Evolutionary conservation across 1,140 invertebrate species (phyloP), one percentile per base, ranked within the genome.

Genomic region (Pararge aegeria): DNA sequence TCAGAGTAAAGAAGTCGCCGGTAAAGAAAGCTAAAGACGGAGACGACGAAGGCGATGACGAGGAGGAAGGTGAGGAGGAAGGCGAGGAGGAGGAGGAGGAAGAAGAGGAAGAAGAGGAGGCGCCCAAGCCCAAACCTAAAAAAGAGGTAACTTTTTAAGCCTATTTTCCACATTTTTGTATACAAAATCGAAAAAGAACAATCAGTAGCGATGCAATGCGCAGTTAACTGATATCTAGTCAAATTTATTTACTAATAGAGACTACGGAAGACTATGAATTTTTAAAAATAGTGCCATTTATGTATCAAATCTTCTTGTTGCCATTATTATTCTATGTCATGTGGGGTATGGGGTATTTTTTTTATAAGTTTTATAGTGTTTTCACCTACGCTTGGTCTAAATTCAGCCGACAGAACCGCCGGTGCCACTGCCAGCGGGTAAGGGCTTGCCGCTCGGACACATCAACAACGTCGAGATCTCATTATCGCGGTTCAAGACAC

Each of bases 381-480:
- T n/a, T n/a, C n/a, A n/a, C n/a, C n/a, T n/a, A n/a, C n/a, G n/a
- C n/a, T n/a, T n/a, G n/a, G n/a, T n/a, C n/a, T n/a, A n/a, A n/a
- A n/a, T n/a, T n/a, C 55, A 90, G 87, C 87, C 89, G 6, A 84
- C 83, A 10, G 90, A 91, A 55, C 89, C 88, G 0, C 91, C 92
- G 13, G 82, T 91, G 2, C 91, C 92, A 15, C 74, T 92, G 52
- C 91, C 91, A 6, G 84, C 89, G 6, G 92, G 92, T 18, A 90
- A 89, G 59, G 92, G 92, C 5, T 90, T 88, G 5, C 84, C 91
- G 0, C 75, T 93, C 5, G 92, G 92, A 2, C 91, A 92, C 66
- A 93, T 93, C 69, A 90, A 89, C 56, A 90, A 91, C 20, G 90
- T 93, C 5, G 92, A 93, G 68, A 90, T 92, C 0, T 91, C 91